Evolutionary conservation across 2,113 vertebrate species (phyloP).

Genomic region (Thalassarche chlororhynchos): DNA sequence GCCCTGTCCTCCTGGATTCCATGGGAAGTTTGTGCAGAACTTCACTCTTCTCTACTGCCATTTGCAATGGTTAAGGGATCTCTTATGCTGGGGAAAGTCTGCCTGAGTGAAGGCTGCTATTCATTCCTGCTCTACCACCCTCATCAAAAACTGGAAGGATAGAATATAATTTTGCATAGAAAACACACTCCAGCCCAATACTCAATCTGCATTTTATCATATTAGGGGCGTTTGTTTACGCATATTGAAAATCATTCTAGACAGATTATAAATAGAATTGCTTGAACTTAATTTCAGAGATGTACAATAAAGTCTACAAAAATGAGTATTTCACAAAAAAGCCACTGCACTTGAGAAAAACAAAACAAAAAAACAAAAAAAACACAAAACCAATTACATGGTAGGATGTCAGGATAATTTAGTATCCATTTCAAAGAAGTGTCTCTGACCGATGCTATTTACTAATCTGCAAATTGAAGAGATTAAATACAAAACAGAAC

Average conservation of each 20-base stretch:
- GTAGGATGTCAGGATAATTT: not conserved
- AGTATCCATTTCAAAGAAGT: not conserved
- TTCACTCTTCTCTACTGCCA: not conserved
- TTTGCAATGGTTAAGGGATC: not conserved
- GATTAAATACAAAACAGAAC: not conserved
- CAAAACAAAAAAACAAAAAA: too few relatives aligned
- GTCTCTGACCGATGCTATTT: not conserved
- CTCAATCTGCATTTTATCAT: not conserved
- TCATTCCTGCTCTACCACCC: not conserved
- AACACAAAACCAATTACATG: too few relatives aligned
- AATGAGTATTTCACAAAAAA: not conserved
- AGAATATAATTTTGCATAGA: not conserved
- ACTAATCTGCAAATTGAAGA: not conserved
- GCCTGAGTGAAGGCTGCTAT: not conserved
- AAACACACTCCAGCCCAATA: not conserved
- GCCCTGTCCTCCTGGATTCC: not conserved
- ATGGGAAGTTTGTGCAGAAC: not conserved
- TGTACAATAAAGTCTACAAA: not conserved
- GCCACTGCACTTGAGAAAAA: not conserved
- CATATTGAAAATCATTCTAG: not conserved
- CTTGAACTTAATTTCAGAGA: not conserved
- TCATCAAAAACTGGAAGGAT: not conserved
- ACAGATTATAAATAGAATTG: not conserved
- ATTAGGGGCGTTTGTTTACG: not conserved
- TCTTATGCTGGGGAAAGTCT: not conserved